phyloP scores from a whole-genome alignment of 2,888 invertebrate genomes.

The Eutolmus rufibarbis region DNA sequence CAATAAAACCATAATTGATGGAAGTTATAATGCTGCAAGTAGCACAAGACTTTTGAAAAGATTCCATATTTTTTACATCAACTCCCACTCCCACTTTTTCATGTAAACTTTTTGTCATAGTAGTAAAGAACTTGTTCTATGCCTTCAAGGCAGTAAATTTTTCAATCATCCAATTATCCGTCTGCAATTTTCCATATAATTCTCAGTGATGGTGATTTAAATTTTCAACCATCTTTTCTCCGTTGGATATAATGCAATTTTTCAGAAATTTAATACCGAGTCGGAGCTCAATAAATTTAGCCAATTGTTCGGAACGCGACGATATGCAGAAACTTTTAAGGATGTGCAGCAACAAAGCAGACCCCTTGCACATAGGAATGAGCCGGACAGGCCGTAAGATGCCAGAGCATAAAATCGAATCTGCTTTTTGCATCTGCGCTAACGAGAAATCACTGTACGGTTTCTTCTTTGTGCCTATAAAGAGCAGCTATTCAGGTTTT shows the following conservation, averaged over 20 bases:
- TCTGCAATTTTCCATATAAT: not conserved
- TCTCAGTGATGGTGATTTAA: not conserved
- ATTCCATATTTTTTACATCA: not conserved
- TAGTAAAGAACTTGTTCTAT: not conserved
- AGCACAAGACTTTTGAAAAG: no score
- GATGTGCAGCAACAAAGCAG: slow-evolving; percentile 3
- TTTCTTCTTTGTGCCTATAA: slow-evolving; percentile 19
- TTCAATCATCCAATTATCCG: not conserved
- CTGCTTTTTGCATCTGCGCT: slow-evolving; percentile 19
- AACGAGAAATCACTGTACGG: slow-evolving; percentile 27
- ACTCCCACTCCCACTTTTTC: not conserved
- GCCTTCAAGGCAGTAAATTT: not conserved
- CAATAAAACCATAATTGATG: not conserved
- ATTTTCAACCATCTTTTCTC: not conserved
- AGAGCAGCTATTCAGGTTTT: slow-evolving; percentile 27
- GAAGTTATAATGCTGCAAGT: not conserved
- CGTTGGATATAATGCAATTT: not conserved
- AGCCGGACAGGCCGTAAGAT: not conserved
- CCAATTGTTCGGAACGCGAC: not conserved
- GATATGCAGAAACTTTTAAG: not conserved
- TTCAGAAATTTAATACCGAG: slow-evolving; percentile 21
- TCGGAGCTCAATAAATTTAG: not conserved
- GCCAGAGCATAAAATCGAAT: slow-evolving; percentile 1
- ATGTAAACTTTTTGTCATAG: not conserved
- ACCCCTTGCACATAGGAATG: not conserved